Percentiles rank a stretch among this genome's conserved stretches.
Evolutionary conservation across 2,113 vertebrate species (phyloP).

Genomic region (Esox niger): DNA sequence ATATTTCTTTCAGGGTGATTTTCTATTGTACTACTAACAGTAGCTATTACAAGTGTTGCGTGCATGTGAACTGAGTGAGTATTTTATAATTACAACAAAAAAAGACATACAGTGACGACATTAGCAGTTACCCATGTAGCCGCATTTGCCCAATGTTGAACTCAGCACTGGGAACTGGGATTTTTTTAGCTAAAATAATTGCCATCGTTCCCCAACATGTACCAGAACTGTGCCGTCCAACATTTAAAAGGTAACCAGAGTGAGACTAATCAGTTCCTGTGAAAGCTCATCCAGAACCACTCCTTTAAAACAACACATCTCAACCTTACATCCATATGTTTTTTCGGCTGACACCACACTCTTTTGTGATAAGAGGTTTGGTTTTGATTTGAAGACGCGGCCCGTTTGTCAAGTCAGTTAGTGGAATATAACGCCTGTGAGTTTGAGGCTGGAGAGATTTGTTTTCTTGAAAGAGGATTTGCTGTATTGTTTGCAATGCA

Average conservation of each 20-base stretch:
- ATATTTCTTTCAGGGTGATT: too few relatives aligned
- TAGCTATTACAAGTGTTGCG: not conserved
- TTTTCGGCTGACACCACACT: not conserved
- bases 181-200: conserved; percentile 5
- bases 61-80: not conserved
- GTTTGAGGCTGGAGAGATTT: conserved; percentile 52
- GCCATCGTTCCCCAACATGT: conserved; percentile 5
- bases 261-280: conserved; percentile 4
- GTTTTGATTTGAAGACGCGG: conserved; percentile 42
- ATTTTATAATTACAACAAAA: too few relatives aligned
- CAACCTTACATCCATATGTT: conserved; percentile 6
- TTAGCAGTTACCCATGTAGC: not conserved
- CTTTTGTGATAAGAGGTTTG: conserved; percentile 23
- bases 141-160: too few relatives aligned
- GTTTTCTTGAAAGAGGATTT: conserved; percentile 46
- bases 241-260: conserved; percentile 6
- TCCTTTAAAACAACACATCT: conserved; percentile 20
- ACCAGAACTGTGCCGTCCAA: not conserved
- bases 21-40: too few relatives aligned
- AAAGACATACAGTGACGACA: not conserved
- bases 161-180: not conserved
- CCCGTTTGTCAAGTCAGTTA: conserved; percentile 22
- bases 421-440: conserved; percentile 57
- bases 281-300: conserved; percentile 11
- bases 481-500: conserved; percentile 45